Base-by-base conservation (phyloP, 2,888 invertebrate genomes). In the Cephonodes hylas region DNA sequence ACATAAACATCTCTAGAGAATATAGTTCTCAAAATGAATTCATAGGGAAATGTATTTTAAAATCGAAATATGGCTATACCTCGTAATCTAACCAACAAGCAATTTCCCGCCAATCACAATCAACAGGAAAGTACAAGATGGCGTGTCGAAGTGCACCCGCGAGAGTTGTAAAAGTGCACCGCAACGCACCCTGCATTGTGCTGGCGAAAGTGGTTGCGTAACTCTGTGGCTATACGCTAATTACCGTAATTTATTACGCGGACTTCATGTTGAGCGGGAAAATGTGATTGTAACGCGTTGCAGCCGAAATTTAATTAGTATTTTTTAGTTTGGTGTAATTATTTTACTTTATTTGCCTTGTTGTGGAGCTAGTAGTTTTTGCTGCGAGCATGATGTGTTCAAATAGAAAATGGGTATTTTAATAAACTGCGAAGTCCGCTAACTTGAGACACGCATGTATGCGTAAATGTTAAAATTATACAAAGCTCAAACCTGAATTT, bases 141-240 rank as follows among this genome's bases (percentile, higher is more conserved):
- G 5, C 15, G 31, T 63, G 61, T 58, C 61, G 60, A 58, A 63
- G 59, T 62, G 58, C 58, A 53, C 20, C 3, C 22, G 7, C n/a
- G 44, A 25, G 27, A 2, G 20, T 20, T 13, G 46, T 42, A 63
- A 63, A 60, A 63, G 62, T 59, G 58, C 58, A 59, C 10, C 27
- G 58, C 42, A 64, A 64, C 67, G 65, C 67, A 58, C 62, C 58
- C 23, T 61, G 63, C 62, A 67, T 64, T 48, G 34, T 63, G 58
- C 58, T 56, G 57, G 71, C 63, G 71, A 71, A 71, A 71, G 71
- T 67, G 61, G 20, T 71, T 70, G 61, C 67, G 10, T 53, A 53
- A 53, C 53, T 7, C 53, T 6, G 53, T 61, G 25, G 53, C 46
- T 53, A 15, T 31, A 53, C 38, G 38, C 53, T 53, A 53, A 53